Conservation (phyloP, 2,797 vertebrate genomes). For the Cyprinodon diabolis region DNA sequence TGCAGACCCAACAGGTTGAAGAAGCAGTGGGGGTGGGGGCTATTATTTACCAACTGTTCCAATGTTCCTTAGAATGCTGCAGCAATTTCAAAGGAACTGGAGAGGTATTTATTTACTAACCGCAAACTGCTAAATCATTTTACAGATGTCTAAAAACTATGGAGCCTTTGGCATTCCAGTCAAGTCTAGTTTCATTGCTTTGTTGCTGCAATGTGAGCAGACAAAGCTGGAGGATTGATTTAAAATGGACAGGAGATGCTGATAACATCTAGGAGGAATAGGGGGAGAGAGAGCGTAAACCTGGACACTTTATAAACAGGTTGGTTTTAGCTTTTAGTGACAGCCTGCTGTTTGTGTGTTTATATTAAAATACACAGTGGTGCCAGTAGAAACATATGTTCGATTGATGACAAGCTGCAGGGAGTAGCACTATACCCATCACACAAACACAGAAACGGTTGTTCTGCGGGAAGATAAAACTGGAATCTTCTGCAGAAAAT, state of each 20-base stretch:
- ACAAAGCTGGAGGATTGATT: slow-evolving; percentile 29
- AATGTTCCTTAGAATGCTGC: slow-evolving; percentile 45
- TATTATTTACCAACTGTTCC: slow-evolving; percentile 64
- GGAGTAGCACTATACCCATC: slow-evolving; percentile 24
- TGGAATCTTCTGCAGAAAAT: background rate
- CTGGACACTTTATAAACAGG: slow-evolving; percentile 21
- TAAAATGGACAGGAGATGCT: slow-evolving; percentile 29
- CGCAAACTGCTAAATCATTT: slow-evolving; percentile 56
- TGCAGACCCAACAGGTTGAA: slow-evolving; percentile 74
- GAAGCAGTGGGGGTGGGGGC: slow-evolving; percentile 6
- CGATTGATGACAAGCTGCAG: slow-evolving; percentile 20
- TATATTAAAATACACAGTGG: slow-evolving; percentile 15
- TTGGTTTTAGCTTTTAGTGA: background rate
- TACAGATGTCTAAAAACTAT: slow-evolving; percentile 58
- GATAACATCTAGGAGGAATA: slow-evolving; percentile 18
- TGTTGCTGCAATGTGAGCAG: slow-evolving; percentile 19
- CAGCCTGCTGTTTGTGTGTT: slow-evolving; percentile 11
- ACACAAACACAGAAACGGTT: background rate
- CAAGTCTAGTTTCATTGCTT: slow-evolving; percentile 39
- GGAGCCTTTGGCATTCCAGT: slow-evolving; percentile 46
- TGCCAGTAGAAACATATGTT: slow-evolving; percentile 15
- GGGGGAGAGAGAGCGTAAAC: slow-evolving; percentile 31
- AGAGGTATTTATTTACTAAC: slow-evolving; percentile 61
- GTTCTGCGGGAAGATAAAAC: background rate
- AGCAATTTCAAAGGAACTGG: slow-evolving; percentile 56